phyloP scores from a whole-genome alignment of 2,888 invertebrate genomes.

The Orthosia gracilis region DNA sequence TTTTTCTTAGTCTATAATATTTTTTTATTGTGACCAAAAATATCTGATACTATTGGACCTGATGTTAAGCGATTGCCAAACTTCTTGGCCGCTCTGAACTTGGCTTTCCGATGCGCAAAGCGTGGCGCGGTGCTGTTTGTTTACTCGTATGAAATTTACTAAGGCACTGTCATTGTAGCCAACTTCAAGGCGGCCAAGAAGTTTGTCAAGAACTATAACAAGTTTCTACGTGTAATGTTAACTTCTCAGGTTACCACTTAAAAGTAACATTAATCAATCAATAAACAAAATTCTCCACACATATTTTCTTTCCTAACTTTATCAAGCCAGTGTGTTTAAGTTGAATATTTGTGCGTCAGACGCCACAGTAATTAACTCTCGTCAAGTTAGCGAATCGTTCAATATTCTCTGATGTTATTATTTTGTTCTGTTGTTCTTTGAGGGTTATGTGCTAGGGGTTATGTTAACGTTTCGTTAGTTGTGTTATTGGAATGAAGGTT shows the following conservation, averaged over 20 bases:
- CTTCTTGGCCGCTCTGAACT: no score
- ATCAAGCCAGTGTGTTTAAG: not conserved
- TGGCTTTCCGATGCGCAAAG: no score
- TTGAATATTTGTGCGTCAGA: slow-evolving; percentile 15
- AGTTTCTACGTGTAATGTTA: not conserved
- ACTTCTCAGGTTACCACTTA: slow-evolving; percentile 16
- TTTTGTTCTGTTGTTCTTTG: slow-evolving; percentile 29
- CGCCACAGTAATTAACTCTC: slow-evolving; percentile 43
- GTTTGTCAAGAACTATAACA: no score
- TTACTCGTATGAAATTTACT: no score
- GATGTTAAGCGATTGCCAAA: no score
- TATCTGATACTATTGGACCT: no score
- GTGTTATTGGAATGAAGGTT: not conserved
- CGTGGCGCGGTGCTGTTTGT: no score
- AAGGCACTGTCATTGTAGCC: no score
- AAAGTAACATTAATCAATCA: slow-evolving; percentile 20
- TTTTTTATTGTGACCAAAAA: no score
- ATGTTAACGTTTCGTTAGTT: slow-evolving; percentile 1
- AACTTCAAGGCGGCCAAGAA: no score
- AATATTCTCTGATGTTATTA: slow-evolving; percentile 54
- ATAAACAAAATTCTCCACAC: slow-evolving; percentile 1
- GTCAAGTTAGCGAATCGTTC: slow-evolving; percentile 44
- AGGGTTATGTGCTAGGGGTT: not conserved
- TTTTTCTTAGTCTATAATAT: no score
- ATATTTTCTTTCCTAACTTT: slow-evolving; percentile 2